Percentiles rank a stretch among this genome's conserved stretches.
phyloP scores from a whole-genome alignment of 2,113 vertebrate genomes.

The Holacanthus passer region DNA sequence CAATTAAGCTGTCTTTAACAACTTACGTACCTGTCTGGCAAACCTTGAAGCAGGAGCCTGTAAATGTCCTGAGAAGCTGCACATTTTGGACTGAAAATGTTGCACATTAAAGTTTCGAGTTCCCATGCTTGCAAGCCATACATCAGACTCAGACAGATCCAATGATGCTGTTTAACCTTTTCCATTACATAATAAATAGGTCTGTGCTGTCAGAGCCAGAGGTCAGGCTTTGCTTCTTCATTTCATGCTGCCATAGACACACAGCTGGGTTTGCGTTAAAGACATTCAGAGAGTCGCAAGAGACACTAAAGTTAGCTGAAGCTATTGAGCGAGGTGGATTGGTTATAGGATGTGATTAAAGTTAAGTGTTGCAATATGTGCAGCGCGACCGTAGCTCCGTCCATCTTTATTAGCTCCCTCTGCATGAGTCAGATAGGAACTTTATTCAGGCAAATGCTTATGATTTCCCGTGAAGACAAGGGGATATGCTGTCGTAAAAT shows the following conservation, averaged over 20 bases:
- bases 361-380: constrained; percentile 48
- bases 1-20: constrained; percentile 40
- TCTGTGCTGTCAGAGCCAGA: constrained; percentile 30
- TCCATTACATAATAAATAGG: constrained; percentile 19
- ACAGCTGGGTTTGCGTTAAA: constrained; percentile 14
- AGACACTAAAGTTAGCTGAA: constrained; percentile 30
- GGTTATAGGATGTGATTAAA: constrained; percentile 40
- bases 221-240: constrained; percentile 20
- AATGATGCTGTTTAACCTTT: constrained; percentile 56
- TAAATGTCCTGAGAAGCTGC: constrained; percentile 25
- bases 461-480: constrained; percentile 25
- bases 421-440: constrained; percentile 29
- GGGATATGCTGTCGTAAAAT: constrained; percentile 40
- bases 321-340: constrained; percentile 18
- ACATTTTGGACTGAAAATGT: constrained; percentile 35
- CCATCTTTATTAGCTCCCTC: constrained; percentile 10
- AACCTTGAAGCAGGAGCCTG: constrained; percentile 6
- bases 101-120: constrained; percentile 27
- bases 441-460: constrained; percentile 51
- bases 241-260: constrained; percentile 11
- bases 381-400: background rate
- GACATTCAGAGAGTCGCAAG: constrained; percentile 19
- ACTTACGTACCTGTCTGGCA: constrained; percentile 14
- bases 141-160: constrained; percentile 38
- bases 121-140: constrained; percentile 37